Base-by-base conservation (phyloP, 2,797 vertebrate species). In the Garrulus glandarius region DNA sequence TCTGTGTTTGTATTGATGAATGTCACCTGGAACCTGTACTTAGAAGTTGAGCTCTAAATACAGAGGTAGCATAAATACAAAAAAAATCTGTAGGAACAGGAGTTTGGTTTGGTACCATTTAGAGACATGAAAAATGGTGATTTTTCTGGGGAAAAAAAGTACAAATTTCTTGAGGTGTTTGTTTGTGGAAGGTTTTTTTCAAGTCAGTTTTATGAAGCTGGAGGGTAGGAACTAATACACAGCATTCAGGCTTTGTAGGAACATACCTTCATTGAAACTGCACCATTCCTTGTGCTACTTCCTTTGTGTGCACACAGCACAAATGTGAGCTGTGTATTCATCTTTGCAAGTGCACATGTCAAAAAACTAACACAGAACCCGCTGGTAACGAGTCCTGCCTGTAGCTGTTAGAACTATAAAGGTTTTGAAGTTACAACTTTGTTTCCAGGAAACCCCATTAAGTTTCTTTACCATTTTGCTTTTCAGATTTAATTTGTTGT, bases 61-160 rank as follows among this genome's bases (percentile, higher is more conserved):
- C 3, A 53, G n/a, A 79, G 9, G 12, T 30, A 67, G 16, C 15
- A 46, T 21, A 69, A 44, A 46, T 34, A 27, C 2, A 19, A 55
- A 63, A 55, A 44, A 53, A 39, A 26, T 2, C 12, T 46, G 5
- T 34, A n/a, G 15, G 19, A 65, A 32, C 15, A 27, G 8, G 10
- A 37, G 4, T 55, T 70, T 71, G 15, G 14, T 43, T 65, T 91
- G 37, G 5, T 77, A 21, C 32, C 2, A 21, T 47, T 68, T 34
- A 69, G 34, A 21, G 13, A 39, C 1, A 2, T 53, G 17, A 15
- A 52, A 32, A 39, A 71, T 10, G 0, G 1, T 24, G 2, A 9
- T 34, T 64, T 23, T 84, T 43, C 4, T 29, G 18, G 12, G 13
- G 4, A 0, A 26, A 52, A 50, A 59, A 52, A 0, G 39, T 5